Evolutionary conservation across 2,888 invertebrate species (phyloP), one percentile per base, ranked within the genome.

Genomic region (Sminthurinus aureus): DNA sequence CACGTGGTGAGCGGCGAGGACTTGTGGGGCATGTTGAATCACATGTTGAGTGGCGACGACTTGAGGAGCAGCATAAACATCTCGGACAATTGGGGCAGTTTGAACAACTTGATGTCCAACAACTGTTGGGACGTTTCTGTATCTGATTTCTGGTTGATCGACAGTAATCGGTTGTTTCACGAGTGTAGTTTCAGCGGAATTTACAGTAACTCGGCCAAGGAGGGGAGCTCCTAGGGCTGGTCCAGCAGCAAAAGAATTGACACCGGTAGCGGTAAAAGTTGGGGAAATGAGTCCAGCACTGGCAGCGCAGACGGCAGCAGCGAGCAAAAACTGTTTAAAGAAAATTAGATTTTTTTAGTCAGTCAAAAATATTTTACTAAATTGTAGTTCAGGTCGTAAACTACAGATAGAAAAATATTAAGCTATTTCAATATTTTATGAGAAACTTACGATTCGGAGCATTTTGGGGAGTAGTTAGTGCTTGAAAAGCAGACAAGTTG

Each of bases 131-230:
- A 87, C 87, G 38, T 85, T n/a, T 71, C 85, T 78, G 83, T 86
- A 87, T 26, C 38, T 77, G 77, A 88, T 88, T 81, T 89, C 90
- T 71, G 89, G 89, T 85, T 90, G 89, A 74, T 89, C 89, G 78
- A 90, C 88, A 64, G 89, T 89, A 85, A 89, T 88, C 26, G 89
- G 90, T 87, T 90, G 90, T 83, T 89, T 89, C 81, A 90, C 89
- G 52, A 90, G 88, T 51, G 87, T 89, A 22, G 89, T 89, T 86
- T 90, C 89, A n/a, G 90, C 87, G 15, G 90, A 88, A 66, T 88
- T 89, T 79, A 89, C 85, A 50, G 89, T 87, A n/a, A 90, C 89
- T 84, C 87, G 89, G 77, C 90, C 89, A 38, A 90, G 80, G 26
- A 90, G 89, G 38, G 89, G 88, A n/a, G 89, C 88, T 52, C 89